Percentiles rank a stretch among this genome's conserved stretches.
These are phyloP conservation scores for Pachyramphus minor DNA, from an alignment of 2,113 vertebrate genomes.

Conservation along the genomic window DNA sequence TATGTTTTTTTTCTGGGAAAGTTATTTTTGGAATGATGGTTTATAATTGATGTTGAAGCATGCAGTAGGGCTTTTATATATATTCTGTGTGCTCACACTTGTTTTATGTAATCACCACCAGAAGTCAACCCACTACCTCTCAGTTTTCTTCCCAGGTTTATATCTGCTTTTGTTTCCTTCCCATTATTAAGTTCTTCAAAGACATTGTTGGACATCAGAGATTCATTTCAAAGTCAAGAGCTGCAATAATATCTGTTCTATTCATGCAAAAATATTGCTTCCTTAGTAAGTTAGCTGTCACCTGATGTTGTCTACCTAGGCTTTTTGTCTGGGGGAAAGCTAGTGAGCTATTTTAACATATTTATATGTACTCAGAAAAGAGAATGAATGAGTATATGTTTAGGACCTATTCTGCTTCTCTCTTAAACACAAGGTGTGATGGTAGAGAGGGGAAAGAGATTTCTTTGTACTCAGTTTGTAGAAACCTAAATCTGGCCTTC, in stretches of 20 bases:
- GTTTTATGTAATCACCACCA: background rate
- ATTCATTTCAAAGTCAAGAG: background rate
- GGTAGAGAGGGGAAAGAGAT: background rate
- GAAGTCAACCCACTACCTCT: constrained; percentile 1
- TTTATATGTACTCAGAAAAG: background rate
- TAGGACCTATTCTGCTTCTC: background rate
- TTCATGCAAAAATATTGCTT: background rate
- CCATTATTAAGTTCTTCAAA: background rate
- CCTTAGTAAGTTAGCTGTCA: background rate
- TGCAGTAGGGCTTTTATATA: background rate
- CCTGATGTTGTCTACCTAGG: background rate
- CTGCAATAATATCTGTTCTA: background rate
- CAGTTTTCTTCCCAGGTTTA: background rate
- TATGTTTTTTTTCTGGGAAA: background rate
- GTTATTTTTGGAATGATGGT: constrained; percentile 53
- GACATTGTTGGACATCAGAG: background rate
- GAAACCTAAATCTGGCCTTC: background rate
- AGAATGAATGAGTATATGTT: background rate
- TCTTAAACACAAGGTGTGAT: background rate
- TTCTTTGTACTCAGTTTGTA: background rate
- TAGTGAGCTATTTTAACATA: background rate
- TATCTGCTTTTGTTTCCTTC: background rate
- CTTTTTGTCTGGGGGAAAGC: background rate
- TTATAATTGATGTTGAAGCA: constrained; percentile 28
- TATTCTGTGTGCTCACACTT: background rate